Percentiles rank a stretch among this genome's conserved stretches.
These are phyloP conservation scores for Grapholita molesta DNA, from an alignment of 1,140 invertebrate species.

Conservation along the genomic window DNA sequence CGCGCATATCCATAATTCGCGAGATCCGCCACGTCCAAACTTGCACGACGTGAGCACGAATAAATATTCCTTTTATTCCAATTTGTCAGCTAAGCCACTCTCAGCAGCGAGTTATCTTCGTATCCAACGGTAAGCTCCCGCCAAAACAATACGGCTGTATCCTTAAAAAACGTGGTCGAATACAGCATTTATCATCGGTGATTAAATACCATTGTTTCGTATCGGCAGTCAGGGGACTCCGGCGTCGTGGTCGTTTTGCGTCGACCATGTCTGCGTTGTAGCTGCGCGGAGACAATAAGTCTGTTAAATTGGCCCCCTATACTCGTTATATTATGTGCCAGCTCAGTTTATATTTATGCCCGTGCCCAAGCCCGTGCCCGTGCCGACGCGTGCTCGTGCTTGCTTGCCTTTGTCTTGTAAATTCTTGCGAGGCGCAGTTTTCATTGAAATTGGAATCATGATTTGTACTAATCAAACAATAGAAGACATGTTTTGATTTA, in stretches of 20 bases:
- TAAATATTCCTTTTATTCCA: conserved; percentile 78
- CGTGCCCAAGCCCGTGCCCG: conserved; percentile 16
- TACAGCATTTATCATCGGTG: conserved; percentile 76
- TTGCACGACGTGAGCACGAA: conserved; percentile 61
- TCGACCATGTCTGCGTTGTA: conserved; percentile 63
- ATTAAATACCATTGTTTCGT: conserved; percentile 79
- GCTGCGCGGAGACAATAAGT: conserved; percentile 72
- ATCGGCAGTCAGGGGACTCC: conserved; percentile 62
- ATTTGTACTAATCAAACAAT: conserved; percentile 19
- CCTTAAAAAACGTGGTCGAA: conserved; percentile 75
- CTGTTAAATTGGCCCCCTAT: conserved; percentile 74
- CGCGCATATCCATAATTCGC: conserved; percentile 20
- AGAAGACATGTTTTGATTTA: conserved; percentile 2
- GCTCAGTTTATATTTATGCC: conserved; percentile 46
- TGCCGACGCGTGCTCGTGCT: conserved; percentile 37
- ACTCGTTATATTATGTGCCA: conserved; percentile 47
- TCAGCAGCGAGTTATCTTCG: conserved; percentile 71
- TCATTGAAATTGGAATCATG: conserved; percentile 24
- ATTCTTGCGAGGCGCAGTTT: conserved; percentile 35
- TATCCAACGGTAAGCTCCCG: conserved; percentile 72
- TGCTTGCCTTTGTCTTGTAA: conserved; percentile 39
- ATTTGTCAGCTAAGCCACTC: conserved; percentile 77
- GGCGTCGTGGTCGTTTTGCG: conserved; percentile 60
- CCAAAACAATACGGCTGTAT: conserved; percentile 75
- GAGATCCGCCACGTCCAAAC: conserved; percentile 36